Evolutionary conservation across 2,888 invertebrate species (phyloP).

Genomic region (Marasmarcha lunaedactyla): DNA sequence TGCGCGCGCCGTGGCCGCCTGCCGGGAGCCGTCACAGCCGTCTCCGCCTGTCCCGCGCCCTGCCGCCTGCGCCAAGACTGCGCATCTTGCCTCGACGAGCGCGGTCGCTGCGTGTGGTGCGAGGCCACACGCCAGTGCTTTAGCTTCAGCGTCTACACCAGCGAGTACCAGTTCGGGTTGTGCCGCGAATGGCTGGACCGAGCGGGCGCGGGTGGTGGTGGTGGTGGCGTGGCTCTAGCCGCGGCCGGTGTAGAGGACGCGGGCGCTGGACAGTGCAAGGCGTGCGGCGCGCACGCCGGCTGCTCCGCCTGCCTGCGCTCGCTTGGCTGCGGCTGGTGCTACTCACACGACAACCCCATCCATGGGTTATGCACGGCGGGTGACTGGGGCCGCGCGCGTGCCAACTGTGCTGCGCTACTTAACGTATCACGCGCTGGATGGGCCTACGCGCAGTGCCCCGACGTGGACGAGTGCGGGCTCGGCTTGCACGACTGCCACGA

Average conservation of each 20-base stretch:
- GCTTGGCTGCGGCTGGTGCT: constrained; percentile 95
- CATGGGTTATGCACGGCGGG: constrained; percentile 88
- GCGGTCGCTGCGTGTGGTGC: constrained; percentile 95
- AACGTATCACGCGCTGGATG: constrained; percentile 78
- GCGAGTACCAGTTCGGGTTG: constrained; percentile 92
- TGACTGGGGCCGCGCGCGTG: constrained; percentile 84
- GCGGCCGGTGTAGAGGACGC: constrained; percentile 27
- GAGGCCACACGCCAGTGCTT: constrained; percentile 93
- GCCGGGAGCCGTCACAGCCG: constrained; percentile 73
- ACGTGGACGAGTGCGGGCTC: constrained; percentile 93
- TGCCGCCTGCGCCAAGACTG: constrained; percentile 84
- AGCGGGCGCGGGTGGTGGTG: constrained; percentile 62
- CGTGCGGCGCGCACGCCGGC: constrained; percentile 80
- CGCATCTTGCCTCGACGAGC: constrained; percentile 85
- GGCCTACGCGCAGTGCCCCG: constrained; percentile 93
- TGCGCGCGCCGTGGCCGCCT: constrained; percentile 85
- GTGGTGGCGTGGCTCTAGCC: not conserved
- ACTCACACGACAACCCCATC: constrained; percentile 88
- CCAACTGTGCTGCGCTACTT: constrained; percentile 77
- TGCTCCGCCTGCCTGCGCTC: constrained; percentile 85
- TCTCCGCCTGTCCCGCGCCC: constrained; percentile 81
- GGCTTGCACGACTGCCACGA: constrained; percentile 90
- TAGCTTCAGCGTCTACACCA: constrained; percentile 95
- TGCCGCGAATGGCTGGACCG: constrained; percentile 95
- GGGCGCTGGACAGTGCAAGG: constrained; percentile 79